Conservation (phyloP, 2,888 invertebrate genomes). For the Drosophila seclusa region DNA sequence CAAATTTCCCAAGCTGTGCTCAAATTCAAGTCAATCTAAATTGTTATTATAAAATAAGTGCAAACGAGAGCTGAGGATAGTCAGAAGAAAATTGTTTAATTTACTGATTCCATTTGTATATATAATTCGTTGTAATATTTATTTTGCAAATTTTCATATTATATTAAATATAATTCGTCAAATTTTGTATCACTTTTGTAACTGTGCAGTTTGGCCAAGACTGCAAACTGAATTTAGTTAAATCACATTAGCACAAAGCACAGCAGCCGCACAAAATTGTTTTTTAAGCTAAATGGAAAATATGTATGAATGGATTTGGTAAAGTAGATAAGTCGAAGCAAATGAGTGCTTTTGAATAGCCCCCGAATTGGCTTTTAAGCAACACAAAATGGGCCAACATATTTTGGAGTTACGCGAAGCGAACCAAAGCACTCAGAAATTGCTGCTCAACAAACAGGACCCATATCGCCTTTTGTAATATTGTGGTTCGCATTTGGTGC, state of each 20-base stretch:
- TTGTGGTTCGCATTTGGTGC: constrained; percentile 1
- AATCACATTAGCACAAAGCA: neutral
- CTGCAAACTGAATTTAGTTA: constrained; percentile 1
- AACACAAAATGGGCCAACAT: constrained; percentile 23
- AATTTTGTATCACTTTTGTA: neutral
- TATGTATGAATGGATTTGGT: neutral
- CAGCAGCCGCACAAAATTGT: constrained; percentile 9
- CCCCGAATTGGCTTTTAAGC: constrained; percentile 13
- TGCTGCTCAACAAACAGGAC: constrained; percentile 2
- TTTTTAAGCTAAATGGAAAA: constrained; percentile 34
- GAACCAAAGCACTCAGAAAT: constrained; percentile 35
- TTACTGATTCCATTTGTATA: neutral
- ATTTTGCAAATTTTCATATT: neutral
- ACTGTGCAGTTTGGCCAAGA: neutral
- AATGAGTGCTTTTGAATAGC: constrained; percentile 8
- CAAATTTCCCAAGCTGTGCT: constrained; percentile 3
- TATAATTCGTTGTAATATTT: neutral
- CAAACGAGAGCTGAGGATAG: neutral
- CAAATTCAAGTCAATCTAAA: neutral
- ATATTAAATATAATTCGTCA: neutral
- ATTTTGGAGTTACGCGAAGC: constrained; percentile 41
- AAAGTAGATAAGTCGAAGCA: constrained; percentile 30
- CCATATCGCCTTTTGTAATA: constrained; percentile 1
- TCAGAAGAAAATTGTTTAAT: no score
- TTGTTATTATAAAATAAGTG: neutral